A percentile compares a stretch with the other conserved stretches of the same genome.
Evolutionary conservation across 2,113 vertebrate species (phyloP).

Genomic region (Cranoglanis bouderius): DNA sequence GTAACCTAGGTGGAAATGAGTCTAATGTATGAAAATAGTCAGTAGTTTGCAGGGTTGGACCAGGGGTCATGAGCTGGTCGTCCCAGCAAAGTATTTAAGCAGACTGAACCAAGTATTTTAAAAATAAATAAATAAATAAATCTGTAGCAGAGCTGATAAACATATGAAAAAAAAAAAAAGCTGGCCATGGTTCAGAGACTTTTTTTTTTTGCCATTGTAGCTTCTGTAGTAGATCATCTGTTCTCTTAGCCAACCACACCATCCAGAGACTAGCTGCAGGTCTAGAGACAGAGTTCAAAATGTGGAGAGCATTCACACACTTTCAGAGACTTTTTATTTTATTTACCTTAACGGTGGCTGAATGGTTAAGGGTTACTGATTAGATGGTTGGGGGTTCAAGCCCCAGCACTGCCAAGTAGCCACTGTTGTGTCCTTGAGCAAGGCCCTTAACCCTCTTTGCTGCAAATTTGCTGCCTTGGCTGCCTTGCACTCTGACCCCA

Average conservation of each 20-base stretch:
- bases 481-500: not conserved
- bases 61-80: not conserved
- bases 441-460: not conserved
- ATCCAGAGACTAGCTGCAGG: not conserved
- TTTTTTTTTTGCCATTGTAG: not conserved
- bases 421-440: not conserved
- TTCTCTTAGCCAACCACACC: not conserved
- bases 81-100: too few relatives aligned
- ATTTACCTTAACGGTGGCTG: not conserved
- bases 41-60: not conserved
- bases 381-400: not conserved
- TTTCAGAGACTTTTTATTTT: not conserved
- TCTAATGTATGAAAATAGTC: not conserved
- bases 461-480: not conserved
- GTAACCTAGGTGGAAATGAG: not conserved
- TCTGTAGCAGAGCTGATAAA: not conserved
- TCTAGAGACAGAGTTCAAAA: not conserved
- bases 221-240: not conserved
- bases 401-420: not conserved
- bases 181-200: too few relatives aligned
- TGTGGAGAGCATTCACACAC: not conserved
- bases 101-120: not conserved
- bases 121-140: too few relatives aligned
- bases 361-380: not conserved
- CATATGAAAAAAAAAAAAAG: not conserved